Conservation (phyloP, 1,140 invertebrate species). For the Ditylenchus dipsaci region DNA sequence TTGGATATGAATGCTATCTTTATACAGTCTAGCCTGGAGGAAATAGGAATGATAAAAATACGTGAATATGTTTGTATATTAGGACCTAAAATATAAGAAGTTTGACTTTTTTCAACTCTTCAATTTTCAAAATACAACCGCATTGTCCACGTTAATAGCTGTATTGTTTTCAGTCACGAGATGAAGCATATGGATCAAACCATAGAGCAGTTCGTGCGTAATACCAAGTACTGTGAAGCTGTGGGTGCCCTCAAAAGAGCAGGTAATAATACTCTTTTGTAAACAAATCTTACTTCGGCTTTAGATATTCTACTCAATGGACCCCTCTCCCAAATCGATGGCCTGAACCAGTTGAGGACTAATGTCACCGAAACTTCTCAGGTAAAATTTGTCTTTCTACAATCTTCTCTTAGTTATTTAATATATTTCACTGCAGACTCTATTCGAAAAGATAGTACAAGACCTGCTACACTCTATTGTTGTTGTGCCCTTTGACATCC, state of each 20-base stretch:
- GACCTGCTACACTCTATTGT: slow-evolving; percentile 44
- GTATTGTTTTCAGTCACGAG: slow-evolving; percentile 44
- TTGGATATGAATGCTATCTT: too few species aligned
- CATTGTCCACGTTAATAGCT: not conserved
- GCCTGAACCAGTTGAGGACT: slow-evolving; percentile 39
- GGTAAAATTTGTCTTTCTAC: too few species aligned
- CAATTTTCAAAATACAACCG: too few species aligned
- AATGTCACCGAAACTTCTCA: slow-evolving; percentile 35
- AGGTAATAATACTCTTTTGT: slow-evolving; percentile 10
- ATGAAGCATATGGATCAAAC: slow-evolving; percentile 49
- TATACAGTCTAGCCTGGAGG: too few species aligned
- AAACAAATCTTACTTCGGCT: not conserved
- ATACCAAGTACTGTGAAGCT: slow-evolving; percentile 43
- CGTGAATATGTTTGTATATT: too few species aligned
- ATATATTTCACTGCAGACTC: too few species aligned
- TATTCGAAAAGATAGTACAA: slow-evolving; percentile 45
- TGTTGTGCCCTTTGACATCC: slow-evolving; percentile 50
- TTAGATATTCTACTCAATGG: slow-evolving; percentile 47
- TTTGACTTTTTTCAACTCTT: too few species aligned
- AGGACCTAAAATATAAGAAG: too few species aligned
- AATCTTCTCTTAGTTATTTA: too few species aligned
- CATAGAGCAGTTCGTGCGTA: slow-evolving; percentile 36
- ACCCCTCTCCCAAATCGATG: slow-evolving; percentile 45
- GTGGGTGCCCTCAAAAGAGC: slow-evolving; percentile 43
- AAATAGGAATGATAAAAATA: too few species aligned